phyloP scores from a whole-genome alignment of 1,140 invertebrate genomes.

The Ostrea denselamellosa region DNA sequence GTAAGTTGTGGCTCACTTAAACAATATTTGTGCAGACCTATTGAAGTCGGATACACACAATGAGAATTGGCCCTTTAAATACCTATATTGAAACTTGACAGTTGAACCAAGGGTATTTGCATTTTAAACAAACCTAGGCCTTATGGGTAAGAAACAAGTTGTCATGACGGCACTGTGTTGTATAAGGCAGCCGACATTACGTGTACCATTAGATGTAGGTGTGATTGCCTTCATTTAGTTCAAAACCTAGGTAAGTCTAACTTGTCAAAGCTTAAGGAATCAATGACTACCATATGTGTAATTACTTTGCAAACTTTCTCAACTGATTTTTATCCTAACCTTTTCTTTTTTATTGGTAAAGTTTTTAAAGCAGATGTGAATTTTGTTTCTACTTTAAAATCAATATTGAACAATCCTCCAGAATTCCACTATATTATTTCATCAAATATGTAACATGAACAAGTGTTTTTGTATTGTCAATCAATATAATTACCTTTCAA shows the following conservation, averaged over 20 bases:
- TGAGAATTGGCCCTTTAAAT: slow-evolving; percentile 39
- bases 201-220: slow-evolving; percentile 24
- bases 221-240: slow-evolving; percentile 39
- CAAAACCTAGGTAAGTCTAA: slow-evolving; percentile 8
- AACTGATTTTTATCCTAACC: not conserved
- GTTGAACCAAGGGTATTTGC: slow-evolving; percentile 43
- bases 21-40: slow-evolving; percentile 30
- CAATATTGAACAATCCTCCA: not conserved
- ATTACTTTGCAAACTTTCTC: not conserved
- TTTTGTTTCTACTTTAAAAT: not conserved
- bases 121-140: slow-evolving; percentile 40
- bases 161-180: slow-evolving; percentile 68
- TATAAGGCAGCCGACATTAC: slow-evolving; percentile 52
- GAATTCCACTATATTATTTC: not conserved
- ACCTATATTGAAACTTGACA: slow-evolving; percentile 33
- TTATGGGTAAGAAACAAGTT: slow-evolving; percentile 64
- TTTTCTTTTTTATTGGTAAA: slow-evolving; percentile 18
- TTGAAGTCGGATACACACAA: slow-evolving; percentile 45
- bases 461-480: not conserved
- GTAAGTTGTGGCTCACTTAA: slow-evolving; percentile 21
- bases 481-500: not conserved
- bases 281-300: slow-evolving; percentile 6
- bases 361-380: not conserved
- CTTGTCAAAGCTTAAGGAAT: slow-evolving; percentile 2
- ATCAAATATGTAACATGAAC: slow-evolving; percentile 1